A percentile compares a stretch with the other conserved stretches of the same genome.
These are phyloP conservation scores for Acanthosepion esculentum DNA, from an alignment of 2,888 invertebrate species.

Conservation along the genomic window DNA sequence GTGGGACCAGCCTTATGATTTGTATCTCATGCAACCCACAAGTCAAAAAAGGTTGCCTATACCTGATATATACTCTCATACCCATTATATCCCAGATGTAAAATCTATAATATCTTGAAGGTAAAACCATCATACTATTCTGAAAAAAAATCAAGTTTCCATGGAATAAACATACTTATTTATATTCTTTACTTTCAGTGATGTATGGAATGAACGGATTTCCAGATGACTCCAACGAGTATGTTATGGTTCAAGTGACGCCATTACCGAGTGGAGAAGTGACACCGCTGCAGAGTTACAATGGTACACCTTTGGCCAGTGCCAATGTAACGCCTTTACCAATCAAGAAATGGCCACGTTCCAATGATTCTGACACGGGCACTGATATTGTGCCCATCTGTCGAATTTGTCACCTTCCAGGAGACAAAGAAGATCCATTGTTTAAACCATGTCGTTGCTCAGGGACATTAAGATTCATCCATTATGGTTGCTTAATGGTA, in stretches of 20 bases:
- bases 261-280: conserved; percentile 41
- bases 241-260: conserved; percentile 45
- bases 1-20: no score
- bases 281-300: conserved; percentile 41
- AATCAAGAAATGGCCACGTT: conserved; percentile 53
- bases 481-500: conserved; percentile 77
- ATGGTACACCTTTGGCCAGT: conserved; percentile 52
- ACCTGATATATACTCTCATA: no score
- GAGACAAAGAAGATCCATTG: conserved; percentile 70
- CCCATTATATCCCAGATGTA: no score
- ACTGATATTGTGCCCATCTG: conserved; percentile 74
- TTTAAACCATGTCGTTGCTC: conserved; percentile 78
- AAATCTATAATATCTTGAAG: no score
- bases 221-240: conserved; percentile 41
- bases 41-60: no score
- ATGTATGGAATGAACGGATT: conserved; percentile 46
- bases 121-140: no score
- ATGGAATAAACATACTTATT: neutral
- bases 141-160: no score
- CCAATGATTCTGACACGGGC: conserved; percentile 60
- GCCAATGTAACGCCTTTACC: conserved; percentile 57
- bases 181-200: neutral
- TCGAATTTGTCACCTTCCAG: conserved; percentile 77
- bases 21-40: no score
- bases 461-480: conserved; percentile 78